Conservation (phyloP, 2,113 vertebrate species). For the Phaethon lepturus region DNA sequence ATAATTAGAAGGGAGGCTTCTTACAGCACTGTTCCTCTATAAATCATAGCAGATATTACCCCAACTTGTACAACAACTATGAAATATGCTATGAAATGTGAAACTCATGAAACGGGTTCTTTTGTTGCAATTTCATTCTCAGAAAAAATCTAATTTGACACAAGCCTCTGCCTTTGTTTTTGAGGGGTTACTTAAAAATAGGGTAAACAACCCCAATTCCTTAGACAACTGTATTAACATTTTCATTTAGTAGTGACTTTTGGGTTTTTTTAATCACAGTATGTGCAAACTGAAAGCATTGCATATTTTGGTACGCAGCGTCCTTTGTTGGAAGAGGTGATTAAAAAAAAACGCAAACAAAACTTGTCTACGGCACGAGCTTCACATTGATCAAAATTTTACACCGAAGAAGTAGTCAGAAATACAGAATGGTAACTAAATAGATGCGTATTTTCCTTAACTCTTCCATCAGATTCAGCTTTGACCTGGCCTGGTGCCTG, state of each 20-base stretch:
- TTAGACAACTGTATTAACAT: not conserved
- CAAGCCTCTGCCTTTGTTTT: not conserved
- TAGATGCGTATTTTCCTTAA: constrained; percentile 46
- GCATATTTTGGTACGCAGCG: not conserved
- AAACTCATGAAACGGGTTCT: constrained; percentile 31
- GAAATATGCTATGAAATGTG: constrained; percentile 40
- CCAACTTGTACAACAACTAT: constrained; percentile 49
- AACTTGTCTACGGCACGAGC: not conserved
- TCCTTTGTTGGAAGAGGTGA: not conserved
- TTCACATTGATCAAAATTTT: not conserved
- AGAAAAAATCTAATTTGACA: not conserved
- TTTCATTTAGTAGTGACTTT: not conserved
- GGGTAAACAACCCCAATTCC: not conserved
- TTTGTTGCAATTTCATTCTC: constrained; percentile 16
- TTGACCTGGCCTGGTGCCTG: constrained; percentile 79
- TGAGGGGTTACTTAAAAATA: not conserved
- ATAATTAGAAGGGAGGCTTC: constrained; percentile 69
- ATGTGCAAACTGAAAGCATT: not conserved
- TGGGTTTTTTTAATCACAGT: not conserved
- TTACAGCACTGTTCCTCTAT: constrained; percentile 11
- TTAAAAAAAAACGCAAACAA: not conserved
- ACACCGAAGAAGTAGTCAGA: not conserved
- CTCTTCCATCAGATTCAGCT: constrained; percentile 51
- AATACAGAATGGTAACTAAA: not conserved
- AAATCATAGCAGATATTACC: constrained; percentile 62